Base-by-base conservation (phyloP, 1,140 invertebrate genomes). In the Lethrus apterus region DNA sequence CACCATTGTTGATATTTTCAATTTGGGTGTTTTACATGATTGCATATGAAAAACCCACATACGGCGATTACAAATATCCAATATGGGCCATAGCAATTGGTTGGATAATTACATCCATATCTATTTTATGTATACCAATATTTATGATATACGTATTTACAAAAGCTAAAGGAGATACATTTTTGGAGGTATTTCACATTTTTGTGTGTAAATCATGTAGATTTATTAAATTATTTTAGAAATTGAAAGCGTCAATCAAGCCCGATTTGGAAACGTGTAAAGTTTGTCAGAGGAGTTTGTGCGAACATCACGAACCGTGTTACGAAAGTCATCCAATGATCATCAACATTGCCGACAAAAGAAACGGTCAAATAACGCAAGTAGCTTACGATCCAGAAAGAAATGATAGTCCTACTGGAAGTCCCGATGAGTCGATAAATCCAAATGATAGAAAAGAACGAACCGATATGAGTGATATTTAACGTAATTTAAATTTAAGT, bases 21-120 rank as follows among this genome's bases (percentile, higher is more conserved):
- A 78, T 93, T 11, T 91, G 87, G 87, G 77, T 93, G 19, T 86
- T 89, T 55, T 87, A 85, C 57, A 72, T 92, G 56, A 82, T 91
- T 21, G 87, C 92, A 67, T 92, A 93, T 64, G 79, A 83, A 56
- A 78, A 84, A 17, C 85, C 89, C 1, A 83, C 79, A 32, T 88
- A 91, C 60, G 81, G 81, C 5, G 70, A 76, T 14, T 90, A 92
- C 56, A 68, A 71, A 14, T 94, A 89, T 65, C 89, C 91, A 0
- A 64, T 65, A 42, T 93, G 89, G 88, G 89, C 88, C 5, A 82
- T 89, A 58, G 79, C 74, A 2, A 66, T 93, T 11, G 91, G 91
- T n/a, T 93, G 90, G 90, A 71, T 78, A 44, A 83, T 93, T 44
- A 82, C 89, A 3, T 81, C 81, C 4, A 65, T 86, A 10, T 91